phyloP scores from a whole-genome alignment of 1,140 invertebrate species.

The Zaprionus davidi region DNA sequence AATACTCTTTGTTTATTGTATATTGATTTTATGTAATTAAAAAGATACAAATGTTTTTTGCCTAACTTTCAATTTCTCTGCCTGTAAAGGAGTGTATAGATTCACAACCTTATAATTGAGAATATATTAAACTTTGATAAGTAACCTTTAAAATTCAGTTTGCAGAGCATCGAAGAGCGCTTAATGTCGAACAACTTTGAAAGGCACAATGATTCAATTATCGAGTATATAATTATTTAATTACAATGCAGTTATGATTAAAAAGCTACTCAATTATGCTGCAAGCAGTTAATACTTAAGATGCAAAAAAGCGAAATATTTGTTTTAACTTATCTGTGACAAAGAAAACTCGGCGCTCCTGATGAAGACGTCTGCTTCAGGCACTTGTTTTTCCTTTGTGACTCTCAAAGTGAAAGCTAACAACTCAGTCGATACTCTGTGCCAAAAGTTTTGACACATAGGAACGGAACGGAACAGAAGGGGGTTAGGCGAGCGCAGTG shows the following conservation, averaged over 20 bases:
- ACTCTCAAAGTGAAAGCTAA: conserved; percentile 1
- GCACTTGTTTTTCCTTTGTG: conserved; percentile 5
- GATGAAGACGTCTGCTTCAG: not conserved
- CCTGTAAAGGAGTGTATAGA: too few species aligned
- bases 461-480: not conserved
- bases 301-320: not conserved
- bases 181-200: not conserved
- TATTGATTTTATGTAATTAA: not conserved
- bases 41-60: too few species aligned
- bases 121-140: not conserved
- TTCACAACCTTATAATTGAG: too few species aligned
- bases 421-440: conserved; percentile 4
- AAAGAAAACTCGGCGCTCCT: not conserved
- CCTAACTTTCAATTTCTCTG: too few species aligned
- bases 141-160: not conserved
- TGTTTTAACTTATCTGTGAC: not conserved
- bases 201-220: conserved; percentile 1
- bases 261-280: not conserved
- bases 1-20: not conserved
- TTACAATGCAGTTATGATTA: not conserved
- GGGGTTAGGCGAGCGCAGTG: not conserved
- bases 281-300: not conserved
- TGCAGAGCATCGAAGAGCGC: not conserved
- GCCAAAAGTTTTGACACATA: conserved; percentile 37
- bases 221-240: conserved; percentile 10